Conservation (phyloP, 2,113 vertebrate genomes). For the Apaloderma vittatum region DNA sequence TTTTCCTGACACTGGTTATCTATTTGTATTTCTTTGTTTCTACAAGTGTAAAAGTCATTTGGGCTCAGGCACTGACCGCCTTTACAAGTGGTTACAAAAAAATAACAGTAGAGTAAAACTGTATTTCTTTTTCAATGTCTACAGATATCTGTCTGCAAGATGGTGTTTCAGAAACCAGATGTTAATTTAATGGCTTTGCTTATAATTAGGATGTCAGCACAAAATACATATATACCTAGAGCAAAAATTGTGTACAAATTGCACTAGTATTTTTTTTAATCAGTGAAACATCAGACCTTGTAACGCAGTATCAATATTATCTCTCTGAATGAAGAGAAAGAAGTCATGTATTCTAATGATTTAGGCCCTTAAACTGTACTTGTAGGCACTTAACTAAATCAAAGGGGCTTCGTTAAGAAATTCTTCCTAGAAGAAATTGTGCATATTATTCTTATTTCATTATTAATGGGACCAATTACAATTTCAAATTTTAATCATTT, state of each 20-base stretch:
- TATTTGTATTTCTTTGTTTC: neutral
- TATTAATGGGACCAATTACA: neutral
- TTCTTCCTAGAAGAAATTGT: neutral
- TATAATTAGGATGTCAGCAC: neutral
- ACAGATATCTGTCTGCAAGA: neutral
- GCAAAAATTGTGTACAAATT: neutral
- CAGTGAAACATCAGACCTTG: neutral
- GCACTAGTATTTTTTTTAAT: fast-evolving
- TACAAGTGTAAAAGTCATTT: neutral
- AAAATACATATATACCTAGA: neutral
- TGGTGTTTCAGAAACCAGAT: neutral
- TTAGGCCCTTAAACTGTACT: neutral
- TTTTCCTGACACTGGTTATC: neutral
- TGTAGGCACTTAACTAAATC: neutral
- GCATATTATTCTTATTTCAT: neutral
- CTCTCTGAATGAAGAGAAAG: neutral
- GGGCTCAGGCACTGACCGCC: neutral
- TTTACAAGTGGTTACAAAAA: neutral
- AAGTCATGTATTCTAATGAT: neutral
- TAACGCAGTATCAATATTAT: neutral
- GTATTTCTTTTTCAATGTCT: neutral
- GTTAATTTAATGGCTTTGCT: neutral
- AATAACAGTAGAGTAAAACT: neutral
- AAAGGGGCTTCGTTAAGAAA: neutral
- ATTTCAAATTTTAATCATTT: neutral